Evolutionary conservation across 2,888 invertebrate species (phyloP), one percentile per base, ranked within the genome.

Genomic region (Yponomeuta evonymella): DNA sequence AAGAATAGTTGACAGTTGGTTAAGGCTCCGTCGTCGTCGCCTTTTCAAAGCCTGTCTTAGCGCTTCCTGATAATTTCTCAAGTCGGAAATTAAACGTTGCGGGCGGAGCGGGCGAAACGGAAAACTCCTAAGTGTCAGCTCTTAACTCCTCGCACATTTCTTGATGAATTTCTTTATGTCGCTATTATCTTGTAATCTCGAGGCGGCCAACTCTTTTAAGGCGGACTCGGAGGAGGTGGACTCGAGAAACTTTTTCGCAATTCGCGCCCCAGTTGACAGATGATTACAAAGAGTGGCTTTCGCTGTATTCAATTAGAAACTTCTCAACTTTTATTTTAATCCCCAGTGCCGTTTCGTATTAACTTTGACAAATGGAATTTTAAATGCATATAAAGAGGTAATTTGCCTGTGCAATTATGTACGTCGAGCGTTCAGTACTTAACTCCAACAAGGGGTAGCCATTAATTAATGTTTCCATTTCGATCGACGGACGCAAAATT

Each of bases 71-170:
- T 88, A 85, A 87, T 87, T 86, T 83, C 83, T 79, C 77, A 75
- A 51, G 73, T 79, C 88, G 88, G 89, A 89, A 89, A 88, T 89
- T 89, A 89, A 89, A 89, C 87, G 83, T 81, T 84, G 85, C 84
- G 81, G 43, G 64, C 65, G 80, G 80, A 83, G 77, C 76, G 79
- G 76, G 81, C 75, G 78, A 81, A 84, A 81, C 82, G 82, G 83
- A 78, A 85, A 89, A 86, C 82, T 87, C 87, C 86, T 82, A 88
- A 88, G 83, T 85, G 83, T 84, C 82, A 80, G 83, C 83, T 83
- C 81, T 76, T 79, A 78, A 72, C 73, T 80, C 80, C 79, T 77
- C 79, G 79, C 36, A 77, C 65, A 58, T 81, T 83, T 77, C 81
- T 83, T 82, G 83, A 86, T 79, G 84, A 81, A 84, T 84, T 79